Conservation (phyloP, 2,113 vertebrate genomes). For the Oncorhynchus mykiss region DNA sequence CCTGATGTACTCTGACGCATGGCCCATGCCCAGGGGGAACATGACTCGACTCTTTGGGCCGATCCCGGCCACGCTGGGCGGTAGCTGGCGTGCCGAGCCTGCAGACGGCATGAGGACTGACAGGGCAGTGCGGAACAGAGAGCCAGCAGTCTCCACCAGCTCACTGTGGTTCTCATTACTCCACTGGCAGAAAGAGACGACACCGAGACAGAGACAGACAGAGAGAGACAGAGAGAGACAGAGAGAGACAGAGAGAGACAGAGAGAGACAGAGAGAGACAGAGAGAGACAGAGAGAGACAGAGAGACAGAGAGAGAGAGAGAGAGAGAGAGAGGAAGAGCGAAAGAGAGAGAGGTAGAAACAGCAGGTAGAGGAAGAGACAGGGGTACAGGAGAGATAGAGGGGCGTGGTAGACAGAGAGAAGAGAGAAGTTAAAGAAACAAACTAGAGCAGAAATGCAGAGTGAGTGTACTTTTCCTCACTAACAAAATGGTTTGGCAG, state of each 20-base stretch:
- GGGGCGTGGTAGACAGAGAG: not conserved
- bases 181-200: conserved; percentile 78
- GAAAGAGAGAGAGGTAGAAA: not conserved
- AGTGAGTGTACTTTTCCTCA: conserved; percentile 41
- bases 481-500: conserved; percentile 67
- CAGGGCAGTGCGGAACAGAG: conserved; percentile 79
- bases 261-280: no score
- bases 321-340: no score
- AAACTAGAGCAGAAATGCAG: conserved; percentile 29
- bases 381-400: no score
- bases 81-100: conserved; percentile 86
- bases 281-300: not conserved
- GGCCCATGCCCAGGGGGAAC: conserved; percentile 92
- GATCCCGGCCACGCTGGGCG: conserved; percentile 86
- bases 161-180: conserved; percentile 92
- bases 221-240: not conserved
- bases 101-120: conserved; percentile 83
- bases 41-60: conserved; percentile 82
- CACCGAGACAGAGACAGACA: not conserved
- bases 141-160: conserved; percentile 82
- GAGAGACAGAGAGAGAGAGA: no score
- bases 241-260: fast-evolving
- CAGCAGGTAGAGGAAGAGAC: not conserved
- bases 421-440: conserved; percentile 8
- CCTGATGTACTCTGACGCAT: conserved; percentile 88